These are phyloP conservation scores for Labeo calbasu DNA, from an alignment of 2,797 vertebrate genomes.

Conservation along the genomic window DNA sequence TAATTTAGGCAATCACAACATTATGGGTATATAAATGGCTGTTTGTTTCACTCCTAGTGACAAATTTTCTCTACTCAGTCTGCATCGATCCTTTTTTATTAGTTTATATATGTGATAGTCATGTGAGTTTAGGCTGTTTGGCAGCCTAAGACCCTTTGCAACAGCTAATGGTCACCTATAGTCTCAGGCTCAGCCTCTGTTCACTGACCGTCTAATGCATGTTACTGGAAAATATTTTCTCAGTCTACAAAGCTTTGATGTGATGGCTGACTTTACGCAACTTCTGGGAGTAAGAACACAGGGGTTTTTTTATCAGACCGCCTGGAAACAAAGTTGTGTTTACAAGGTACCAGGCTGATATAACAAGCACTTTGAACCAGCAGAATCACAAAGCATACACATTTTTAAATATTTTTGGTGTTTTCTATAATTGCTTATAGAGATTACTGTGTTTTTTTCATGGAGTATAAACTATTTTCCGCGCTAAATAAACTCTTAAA, in stretches of 20 bases:
- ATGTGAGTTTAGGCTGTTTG: not conserved
- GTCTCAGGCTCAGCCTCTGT: not conserved
- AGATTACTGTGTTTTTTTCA: not conserved
- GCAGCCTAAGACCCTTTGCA: not conserved
- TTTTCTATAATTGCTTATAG: not conserved
- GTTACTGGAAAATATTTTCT: slow-evolving; percentile 21
- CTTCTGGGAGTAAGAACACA: slow-evolving; percentile 26
- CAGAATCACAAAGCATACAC: not conserved
- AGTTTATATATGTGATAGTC: not conserved
- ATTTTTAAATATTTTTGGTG: not conserved
- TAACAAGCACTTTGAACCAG: not conserved
- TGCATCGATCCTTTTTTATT: not conserved
- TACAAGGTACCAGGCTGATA: not conserved
- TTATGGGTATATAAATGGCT: slow-evolving; percentile 6
- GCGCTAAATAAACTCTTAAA: not conserved
- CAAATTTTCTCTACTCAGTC: not conserved
- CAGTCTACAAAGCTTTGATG: slow-evolving; percentile 20
- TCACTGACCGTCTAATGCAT: not conserved
- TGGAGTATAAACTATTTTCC: not conserved
- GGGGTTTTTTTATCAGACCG: not conserved
- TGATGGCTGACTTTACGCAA: slow-evolving; percentile 22
- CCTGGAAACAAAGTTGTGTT: slow-evolving; percentile 14
- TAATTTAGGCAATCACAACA: not conserved
- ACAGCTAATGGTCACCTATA: not conserved
- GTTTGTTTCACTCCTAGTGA: slow-evolving; percentile 11